Conservation (phyloP, 1,140 invertebrate species). For the Zaprionus tsacasi region DNA sequence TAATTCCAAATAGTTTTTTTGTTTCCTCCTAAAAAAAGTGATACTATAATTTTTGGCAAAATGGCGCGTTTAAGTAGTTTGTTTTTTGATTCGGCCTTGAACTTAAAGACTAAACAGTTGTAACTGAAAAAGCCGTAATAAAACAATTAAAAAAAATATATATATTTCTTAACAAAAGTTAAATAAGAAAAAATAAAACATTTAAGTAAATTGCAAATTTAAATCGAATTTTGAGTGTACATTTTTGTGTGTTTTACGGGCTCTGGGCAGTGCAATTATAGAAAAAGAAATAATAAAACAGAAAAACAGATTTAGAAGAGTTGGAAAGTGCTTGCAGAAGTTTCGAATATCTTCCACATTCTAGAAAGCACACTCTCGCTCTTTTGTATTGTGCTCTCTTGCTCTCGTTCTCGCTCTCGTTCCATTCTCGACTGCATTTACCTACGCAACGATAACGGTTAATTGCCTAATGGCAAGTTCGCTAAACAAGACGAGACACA, state of each 20-base stretch:
- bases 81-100: constrained; percentile 58
- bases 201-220: constrained; percentile 1
- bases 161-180: constrained; percentile 3
- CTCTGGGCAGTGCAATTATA: constrained; percentile 27
- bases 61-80: constrained; percentile 81
- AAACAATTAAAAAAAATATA: constrained; percentile 15
- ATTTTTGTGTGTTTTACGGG: constrained; percentile 21
- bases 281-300: constrained; percentile 3
- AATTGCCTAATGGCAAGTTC: constrained; percentile 84
- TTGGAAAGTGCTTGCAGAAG: neutral
- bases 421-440: constrained; percentile 49
- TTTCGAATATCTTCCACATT: constrained; percentile 16
- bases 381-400: neutral
- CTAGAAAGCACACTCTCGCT: constrained; percentile 15
- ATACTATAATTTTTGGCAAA: constrained; percentile 24
- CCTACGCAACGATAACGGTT: constrained; percentile 47
- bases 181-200: constrained; percentile 13
- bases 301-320: neutral
- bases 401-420: neutral
- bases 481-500: constrained; percentile 84
- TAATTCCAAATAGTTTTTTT: constrained; percentile 15
- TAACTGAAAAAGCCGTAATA: constrained; percentile 55
- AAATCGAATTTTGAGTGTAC: constrained; percentile 17
- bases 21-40: constrained; percentile 26
- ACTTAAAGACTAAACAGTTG: constrained; percentile 83